Conservation (phyloP, 2,797 vertebrate genomes). For the Danio choprae region DNA sequence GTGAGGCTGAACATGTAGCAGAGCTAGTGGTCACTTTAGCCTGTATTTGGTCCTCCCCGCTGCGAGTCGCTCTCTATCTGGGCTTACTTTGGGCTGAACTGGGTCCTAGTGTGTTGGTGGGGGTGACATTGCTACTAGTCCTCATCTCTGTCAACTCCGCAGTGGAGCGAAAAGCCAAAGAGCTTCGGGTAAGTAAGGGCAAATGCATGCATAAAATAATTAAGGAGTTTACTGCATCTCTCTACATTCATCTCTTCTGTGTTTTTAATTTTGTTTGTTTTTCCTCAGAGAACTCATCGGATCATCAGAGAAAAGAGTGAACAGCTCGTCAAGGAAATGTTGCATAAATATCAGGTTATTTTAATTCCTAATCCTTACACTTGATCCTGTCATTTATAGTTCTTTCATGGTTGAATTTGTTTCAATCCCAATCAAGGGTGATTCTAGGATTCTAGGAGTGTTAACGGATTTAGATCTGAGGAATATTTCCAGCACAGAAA, state of each 20-base stretch:
- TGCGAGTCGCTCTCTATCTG: slow-evolving; percentile 69
- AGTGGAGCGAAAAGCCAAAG: slow-evolving; percentile 67
- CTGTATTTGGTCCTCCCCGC: slow-evolving; percentile 71
- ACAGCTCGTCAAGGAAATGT: slow-evolving; percentile 73
- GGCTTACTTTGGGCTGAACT: slow-evolving; percentile 73
- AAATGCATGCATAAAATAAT: neutral
- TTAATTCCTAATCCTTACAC: neutral
- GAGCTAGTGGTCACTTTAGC: slow-evolving; percentile 67
- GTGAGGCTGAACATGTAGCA: slow-evolving; percentile 70
- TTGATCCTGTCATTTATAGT: neutral
- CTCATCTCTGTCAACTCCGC: slow-evolving; percentile 68
- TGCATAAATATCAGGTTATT: slow-evolving; percentile 74
- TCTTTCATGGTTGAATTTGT: neutral
- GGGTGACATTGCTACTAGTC: slow-evolving; percentile 67
- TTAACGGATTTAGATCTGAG: neutral
- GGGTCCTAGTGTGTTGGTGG: slow-evolving; percentile 66
- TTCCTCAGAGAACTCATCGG: slow-evolving; percentile 68
- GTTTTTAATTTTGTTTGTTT: neutral
- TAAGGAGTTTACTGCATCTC: neutral
- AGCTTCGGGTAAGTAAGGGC: slow-evolving; percentile 69
- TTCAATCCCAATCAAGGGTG: neutral
- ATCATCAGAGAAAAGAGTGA: slow-evolving; percentile 68
- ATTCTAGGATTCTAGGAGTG: neutral
- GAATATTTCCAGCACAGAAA: neutral
- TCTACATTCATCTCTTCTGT: neutral